Base-by-base conservation (phyloP, 2,888 invertebrate species). In the Cheilosia pagana region DNA sequence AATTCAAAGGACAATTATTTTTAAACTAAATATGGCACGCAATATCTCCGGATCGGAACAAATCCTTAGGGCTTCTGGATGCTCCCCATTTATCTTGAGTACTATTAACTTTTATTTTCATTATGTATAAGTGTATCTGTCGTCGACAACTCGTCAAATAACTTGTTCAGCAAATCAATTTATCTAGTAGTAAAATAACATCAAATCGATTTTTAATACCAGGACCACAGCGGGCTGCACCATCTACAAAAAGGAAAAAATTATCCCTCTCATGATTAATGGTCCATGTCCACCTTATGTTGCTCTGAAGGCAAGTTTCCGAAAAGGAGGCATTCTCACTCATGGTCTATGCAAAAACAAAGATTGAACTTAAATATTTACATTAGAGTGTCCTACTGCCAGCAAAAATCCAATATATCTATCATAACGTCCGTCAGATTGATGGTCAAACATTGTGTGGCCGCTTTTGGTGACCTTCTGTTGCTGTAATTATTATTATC, bases 121-220 rank as follows among this genome's bases (percentile, higher is more conserved):
- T 43, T 28, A 16, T 6, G 21, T 8, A 6, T 8, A n/a, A 50
- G 31, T 12, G n/a, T 31, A 14, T 10, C 12, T 12, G 35, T 62
- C 21, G 19, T 48, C 14, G 2, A 31, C 19, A 31, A 35, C 43
- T 60, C 43, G 25, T 19, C 25, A 60, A 60, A 62, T 62, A 48
- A 10, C 21, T 31, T 35, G n/a, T n/a, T 48, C 50, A 10, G 48
- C 14, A 63, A 63, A 70, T 70, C 70, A 70, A 59, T 70, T 48
- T 59, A 45, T 59, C 35, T 59, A 50, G 31, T 50, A 35, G 50
- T 28, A 28, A 35, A 70, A 23, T 43, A 19, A 25, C 25, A 48
- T 25, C 8, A 59, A 70, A 70, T 70, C 70, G 31, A 70, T 57
- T 70, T 70, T 70, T 59, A 57, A 70, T 59, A 35, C 48, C 57